Conservation (phyloP, 1,140 invertebrate genomes). For the Orius insidiosus region DNA sequence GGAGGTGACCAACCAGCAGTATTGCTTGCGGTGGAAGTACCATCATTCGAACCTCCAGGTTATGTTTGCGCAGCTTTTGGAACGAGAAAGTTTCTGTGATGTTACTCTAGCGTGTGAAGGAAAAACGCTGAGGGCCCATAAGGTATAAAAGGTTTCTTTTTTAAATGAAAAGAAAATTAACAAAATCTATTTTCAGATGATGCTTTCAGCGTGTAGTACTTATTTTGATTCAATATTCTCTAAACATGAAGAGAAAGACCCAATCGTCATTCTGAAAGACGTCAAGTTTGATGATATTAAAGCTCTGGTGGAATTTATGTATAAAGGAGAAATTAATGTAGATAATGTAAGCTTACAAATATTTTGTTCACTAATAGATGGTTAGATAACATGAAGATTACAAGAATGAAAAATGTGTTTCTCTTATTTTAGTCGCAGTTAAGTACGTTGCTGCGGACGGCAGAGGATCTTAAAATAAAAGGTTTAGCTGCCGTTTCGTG, state of each 20-base stretch:
- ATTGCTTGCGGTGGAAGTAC: conserved; percentile 80
- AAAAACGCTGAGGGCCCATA: conserved; percentile 70
- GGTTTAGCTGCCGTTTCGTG: conserved; percentile 75
- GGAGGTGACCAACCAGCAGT: conserved; percentile 50
- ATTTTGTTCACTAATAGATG: no score
- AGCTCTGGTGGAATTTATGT: conserved; percentile 85
- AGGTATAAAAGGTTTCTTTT: conserved; percentile 37
- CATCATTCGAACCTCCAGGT: conserved; percentile 70
- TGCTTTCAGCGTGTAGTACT: conserved; percentile 64
- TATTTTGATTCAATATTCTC: conserved; percentile 76
- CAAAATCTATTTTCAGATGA: conserved; percentile 32
- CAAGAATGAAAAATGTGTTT: no score
- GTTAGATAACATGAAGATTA: no score
- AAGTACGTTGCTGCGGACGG: conserved; percentile 71
- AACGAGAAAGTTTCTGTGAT: conserved; percentile 77
- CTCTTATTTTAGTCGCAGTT: conserved; percentile 58
- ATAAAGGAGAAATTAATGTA: conserved; percentile 88
- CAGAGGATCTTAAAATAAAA: conserved; percentile 79
- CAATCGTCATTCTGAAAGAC: conserved; percentile 70
- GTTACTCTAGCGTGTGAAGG: conserved; percentile 80
- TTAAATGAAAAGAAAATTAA: neutral
- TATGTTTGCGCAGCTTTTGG: conserved; percentile 75
- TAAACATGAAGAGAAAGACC: conserved; percentile 73
- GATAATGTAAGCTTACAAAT: conserved; percentile 76
- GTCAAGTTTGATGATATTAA: conserved; percentile 68